Base-by-base conservation (phyloP, 2,888 invertebrate genomes). In the Bimastos eiseni region DNA sequence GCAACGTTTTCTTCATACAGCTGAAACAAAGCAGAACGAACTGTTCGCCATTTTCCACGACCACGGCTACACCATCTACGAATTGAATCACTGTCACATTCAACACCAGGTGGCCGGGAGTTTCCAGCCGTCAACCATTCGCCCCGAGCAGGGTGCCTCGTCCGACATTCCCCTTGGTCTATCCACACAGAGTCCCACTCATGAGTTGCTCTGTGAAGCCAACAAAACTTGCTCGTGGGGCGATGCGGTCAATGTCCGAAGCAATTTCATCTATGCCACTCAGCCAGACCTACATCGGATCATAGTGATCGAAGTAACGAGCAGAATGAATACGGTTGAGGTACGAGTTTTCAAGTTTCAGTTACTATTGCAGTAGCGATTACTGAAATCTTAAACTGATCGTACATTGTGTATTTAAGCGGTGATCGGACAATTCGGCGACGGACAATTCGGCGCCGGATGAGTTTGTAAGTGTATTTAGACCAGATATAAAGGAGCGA, bases 11-110 rank as follows among this genome's bases (percentile, higher is more conserved):
- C n/a, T 70, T 70, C n/a, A n/a, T n/a, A 24, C 37, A 86, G 86
- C 86, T 36, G 86, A 86, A 37, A 34, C n/a, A 21, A 86, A 86
- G 36, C 86, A 86, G 86, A 37, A 21, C 11, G 86, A 86, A 15
- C 86, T 86, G 86, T 86, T 86, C 95, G 96, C 97, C 94, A 97
- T 97, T 24, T 97, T 97, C 95, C 97, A 97, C 95, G 96, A 97
- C 93, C 96, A 96, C 96, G 97, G 97, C 41, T 96, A 97, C 93
- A 96, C 97, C 4, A 96, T 97, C 88, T 97, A 97, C 95, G 97
- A 97, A 93, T 97, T 97, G 0, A 96, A 96, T 44, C 96, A 96
- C 90, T 97, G 97, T 94, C 96, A 96, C 89, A 95, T 97, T 24
- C 96, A 96, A 93, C 97, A 97, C 94, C 96, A 96, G 94, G 97